Conservation (phyloP, 2,888 invertebrate species). For the Ceraclea dissimilis region DNA sequence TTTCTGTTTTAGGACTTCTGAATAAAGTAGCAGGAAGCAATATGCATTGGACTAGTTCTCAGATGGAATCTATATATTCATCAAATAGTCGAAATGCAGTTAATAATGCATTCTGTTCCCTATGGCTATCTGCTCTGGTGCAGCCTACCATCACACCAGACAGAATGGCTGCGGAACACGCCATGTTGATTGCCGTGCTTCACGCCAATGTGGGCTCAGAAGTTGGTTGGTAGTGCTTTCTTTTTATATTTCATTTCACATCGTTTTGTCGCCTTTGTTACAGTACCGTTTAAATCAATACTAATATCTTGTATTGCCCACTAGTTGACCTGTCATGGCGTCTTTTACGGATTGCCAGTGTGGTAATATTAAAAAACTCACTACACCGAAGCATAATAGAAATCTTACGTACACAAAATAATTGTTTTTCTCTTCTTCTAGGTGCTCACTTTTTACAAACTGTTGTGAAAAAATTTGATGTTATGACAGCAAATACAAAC, state of each 20-base stretch:
- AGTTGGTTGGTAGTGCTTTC: slow-evolving; percentile 53
- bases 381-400: too few relatives aligned
- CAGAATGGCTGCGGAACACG: slow-evolving; percentile 74
- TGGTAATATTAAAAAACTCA: too few relatives aligned
- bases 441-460: slow-evolving; percentile 78
- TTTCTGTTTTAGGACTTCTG: slow-evolving; percentile 51
- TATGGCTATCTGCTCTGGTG: slow-evolving; percentile 66
- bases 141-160: slow-evolving; percentile 57
- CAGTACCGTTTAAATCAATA: too few relatives aligned
- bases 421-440: slow-evolving; percentile 29
- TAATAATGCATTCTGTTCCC: slow-evolving; percentile 62
- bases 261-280: too few relatives aligned
- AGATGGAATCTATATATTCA: slow-evolving; percentile 75
- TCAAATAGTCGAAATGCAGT: slow-evolving; percentile 74
- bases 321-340: too few relatives aligned
- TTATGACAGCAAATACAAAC: slow-evolving; percentile 40
- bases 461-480: slow-evolving; percentile 59
- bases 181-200: slow-evolving; percentile 71
- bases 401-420: too few relatives aligned
- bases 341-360: too few relatives aligned
- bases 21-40: slow-evolving; percentile 85
- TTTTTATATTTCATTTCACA: too few relatives aligned
- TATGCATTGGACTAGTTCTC: slow-evolving; percentile 70
- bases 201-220: slow-evolving; percentile 89
- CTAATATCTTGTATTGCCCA: too few relatives aligned